Conservation (phyloP, 1,140 invertebrate species). For the Drosophila auraria region DNA sequence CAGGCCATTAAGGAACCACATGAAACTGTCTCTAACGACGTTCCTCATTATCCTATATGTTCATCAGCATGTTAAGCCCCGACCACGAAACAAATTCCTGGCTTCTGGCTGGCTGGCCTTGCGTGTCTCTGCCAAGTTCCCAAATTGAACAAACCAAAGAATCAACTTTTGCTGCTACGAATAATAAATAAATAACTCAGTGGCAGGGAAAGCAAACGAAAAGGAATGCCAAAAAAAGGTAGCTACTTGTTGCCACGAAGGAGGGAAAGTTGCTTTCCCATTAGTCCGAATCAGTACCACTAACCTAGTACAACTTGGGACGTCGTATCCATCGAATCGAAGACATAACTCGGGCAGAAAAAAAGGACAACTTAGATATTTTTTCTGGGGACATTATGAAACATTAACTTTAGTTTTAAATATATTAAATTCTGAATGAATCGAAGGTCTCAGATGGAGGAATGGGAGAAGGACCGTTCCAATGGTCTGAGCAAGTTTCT, state of each 20-base stretch:
- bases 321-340: slow-evolving; percentile 14
- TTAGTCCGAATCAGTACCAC: slow-evolving; percentile 37
- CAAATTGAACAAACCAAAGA: slow-evolving; percentile 53
- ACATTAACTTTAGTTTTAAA: background rate
- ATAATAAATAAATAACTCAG: slow-evolving; percentile 81
- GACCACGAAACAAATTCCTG: slow-evolving; percentile 41
- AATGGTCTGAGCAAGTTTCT: slow-evolving; percentile 84
- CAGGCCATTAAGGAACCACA: slow-evolving; percentile 69
- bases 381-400: background rate
- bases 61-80: slow-evolving; percentile 43
- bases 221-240: slow-evolving; percentile 5
- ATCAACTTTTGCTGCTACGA: slow-evolving; percentile 48
- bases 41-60: slow-evolving; percentile 71
- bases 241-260: slow-evolving; percentile 41
- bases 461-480: slow-evolving; percentile 28
- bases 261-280: slow-evolving; percentile 31
- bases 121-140: slow-evolving; percentile 64
- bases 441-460: slow-evolving; percentile 25
- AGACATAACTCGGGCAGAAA: background rate
- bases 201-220: background rate
- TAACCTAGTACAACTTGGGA: slow-evolving; percentile 43
- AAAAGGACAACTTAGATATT: background rate
- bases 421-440: background rate
- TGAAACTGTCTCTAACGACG: slow-evolving; percentile 69
- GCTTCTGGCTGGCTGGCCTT: slow-evolving; percentile 35